Percentiles rank a stretch among this genome's conserved stretches.
These are phyloP conservation scores for Helostoma temminkii DNA, from an alignment of 2,797 vertebrate species.

Conservation along the genomic window DNA sequence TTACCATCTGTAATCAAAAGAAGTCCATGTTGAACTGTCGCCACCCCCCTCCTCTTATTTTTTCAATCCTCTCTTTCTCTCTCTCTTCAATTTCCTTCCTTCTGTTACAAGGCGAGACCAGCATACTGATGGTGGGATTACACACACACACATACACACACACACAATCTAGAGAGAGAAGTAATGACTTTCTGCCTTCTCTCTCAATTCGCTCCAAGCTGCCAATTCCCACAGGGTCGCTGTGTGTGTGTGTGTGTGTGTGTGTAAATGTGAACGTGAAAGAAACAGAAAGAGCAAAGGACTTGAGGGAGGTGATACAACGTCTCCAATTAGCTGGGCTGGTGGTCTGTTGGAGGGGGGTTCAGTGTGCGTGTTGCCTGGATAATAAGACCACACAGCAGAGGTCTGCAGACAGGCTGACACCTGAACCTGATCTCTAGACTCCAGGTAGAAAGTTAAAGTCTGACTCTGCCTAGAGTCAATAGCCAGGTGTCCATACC, in stretches of 20 bases:
- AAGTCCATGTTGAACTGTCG: conserved; percentile 60
- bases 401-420: too few species aligned
- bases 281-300: conserved; percentile 54
- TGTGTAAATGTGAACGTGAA: conserved; percentile 11
- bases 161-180: conserved; percentile 41
- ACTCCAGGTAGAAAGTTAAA: background rate
- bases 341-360: conserved; percentile 51
- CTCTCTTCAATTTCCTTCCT: conserved; percentile 68
- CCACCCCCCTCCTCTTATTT: conserved; percentile 30
- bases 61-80: conserved; percentile 18
- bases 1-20: conserved; percentile 77
- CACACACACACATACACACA: conserved; percentile 57
- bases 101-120: conserved; percentile 64
- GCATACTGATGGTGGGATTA: conserved; percentile 71
- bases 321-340: conserved; percentile 71
- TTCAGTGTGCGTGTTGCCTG: conserved; percentile 4
- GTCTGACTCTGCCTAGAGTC: too few species aligned
- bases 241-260: conserved; percentile 18
- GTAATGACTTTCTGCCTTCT: conserved; percentile 77
- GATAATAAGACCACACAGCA: conserved; percentile 44
- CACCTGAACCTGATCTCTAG: conserved; percentile 27
- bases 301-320: conserved; percentile 65
- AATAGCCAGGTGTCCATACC: too few species aligned
- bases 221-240: conserved; percentile 65
- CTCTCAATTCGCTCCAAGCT: conserved; percentile 62